Evolutionary conservation across 2,113 vertebrate genomes (phyloP), one percentile per base, ranked within the genome.

Genomic region (Thalassarche chlororhynchos): DNA sequence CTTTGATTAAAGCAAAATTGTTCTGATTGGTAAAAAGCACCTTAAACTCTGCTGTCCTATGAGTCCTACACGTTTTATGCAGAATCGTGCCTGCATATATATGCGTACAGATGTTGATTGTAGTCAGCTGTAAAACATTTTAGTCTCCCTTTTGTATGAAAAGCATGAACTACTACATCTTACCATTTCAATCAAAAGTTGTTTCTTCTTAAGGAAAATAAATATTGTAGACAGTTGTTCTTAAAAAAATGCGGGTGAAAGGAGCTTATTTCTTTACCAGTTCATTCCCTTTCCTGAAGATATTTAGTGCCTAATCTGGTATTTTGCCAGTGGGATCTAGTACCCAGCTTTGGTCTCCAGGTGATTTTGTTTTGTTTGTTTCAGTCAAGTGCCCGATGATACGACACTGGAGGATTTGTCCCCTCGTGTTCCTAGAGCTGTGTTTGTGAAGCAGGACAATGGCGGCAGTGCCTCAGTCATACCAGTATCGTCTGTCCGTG

Each of bases 351-450:
- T 60, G 78, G 1, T 54, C 58, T 49, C 46, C 92, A 71, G 44
- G 21, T 98, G 87, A 98, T 19, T 8, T 25, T 81, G 26, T 69
- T 82, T 78, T 74, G 57, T 98, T 84, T 97, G 28, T 98, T 98
- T 85, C 98, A 99, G 99, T 98, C 99, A 98, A 65, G 97, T 98
- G 96, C 98, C 99, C 14, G 98, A 94, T 32, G 98, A 98, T 52
- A 97, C 97, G 6, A 92, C 94, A 4, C 87, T 96, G 76, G 96
- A 97, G 79, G 98, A 98, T 49, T 31, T 97, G 88, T 98, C 98
- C 97, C 95, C 96, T 51, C 96, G 90, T 12, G 97, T 98, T 65
- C 97, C 97, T 68, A 96, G 96, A 69, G 91, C 97, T 2, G 84
- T 89, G 44, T 88, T 91, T 75, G 97, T 97, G 89, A 98, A 98